These are phyloP conservation scores for Pinna nobilis DNA, from an alignment of 1,140 invertebrate species.

Conservation along the genomic window DNA sequence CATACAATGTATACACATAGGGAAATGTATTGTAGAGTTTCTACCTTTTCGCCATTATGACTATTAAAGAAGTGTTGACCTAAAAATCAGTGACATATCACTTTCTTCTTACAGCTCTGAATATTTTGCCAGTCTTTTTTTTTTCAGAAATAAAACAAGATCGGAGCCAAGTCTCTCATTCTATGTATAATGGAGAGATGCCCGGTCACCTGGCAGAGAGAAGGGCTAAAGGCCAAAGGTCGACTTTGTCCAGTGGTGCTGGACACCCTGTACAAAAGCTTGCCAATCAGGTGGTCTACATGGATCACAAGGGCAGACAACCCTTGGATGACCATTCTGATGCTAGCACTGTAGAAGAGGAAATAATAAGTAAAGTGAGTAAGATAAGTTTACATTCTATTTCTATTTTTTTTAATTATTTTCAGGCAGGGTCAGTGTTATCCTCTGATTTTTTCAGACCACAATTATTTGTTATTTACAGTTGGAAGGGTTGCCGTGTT, in stretches of 20 bases:
- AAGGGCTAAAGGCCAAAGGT: conserved; percentile 27
- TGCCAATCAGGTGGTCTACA: conserved; percentile 25
- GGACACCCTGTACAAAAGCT: conserved; percentile 34
- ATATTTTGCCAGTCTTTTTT: neutral
- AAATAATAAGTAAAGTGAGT: conserved; percentile 41
- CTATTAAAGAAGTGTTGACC: too few relatives aligned
- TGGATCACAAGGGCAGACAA: conserved; percentile 22
- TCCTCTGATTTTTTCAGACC: neutral
- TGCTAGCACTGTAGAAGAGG: conserved; percentile 36
- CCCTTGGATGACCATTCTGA: conserved; percentile 36
- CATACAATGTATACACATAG: too few relatives aligned
- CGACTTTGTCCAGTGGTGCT: conserved; percentile 19
- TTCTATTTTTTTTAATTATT: neutral
- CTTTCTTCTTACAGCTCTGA: neutral
- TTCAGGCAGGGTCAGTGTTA: neutral
- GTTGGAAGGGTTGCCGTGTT: neutral
- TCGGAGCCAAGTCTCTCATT: conserved; percentile 15
- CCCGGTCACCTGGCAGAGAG: conserved; percentile 39
- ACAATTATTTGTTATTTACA: neutral
- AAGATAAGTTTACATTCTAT: neutral
- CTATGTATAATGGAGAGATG: conserved; percentile 2
- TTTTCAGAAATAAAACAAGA: conserved; percentile 22
- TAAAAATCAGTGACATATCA: too few relatives aligned
- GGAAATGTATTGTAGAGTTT: too few relatives aligned
- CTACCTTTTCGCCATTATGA: too few relatives aligned